Evolutionary conservation across 2,113 vertebrate species (phyloP).

Genomic region (Eublepharis macularius): DNA sequence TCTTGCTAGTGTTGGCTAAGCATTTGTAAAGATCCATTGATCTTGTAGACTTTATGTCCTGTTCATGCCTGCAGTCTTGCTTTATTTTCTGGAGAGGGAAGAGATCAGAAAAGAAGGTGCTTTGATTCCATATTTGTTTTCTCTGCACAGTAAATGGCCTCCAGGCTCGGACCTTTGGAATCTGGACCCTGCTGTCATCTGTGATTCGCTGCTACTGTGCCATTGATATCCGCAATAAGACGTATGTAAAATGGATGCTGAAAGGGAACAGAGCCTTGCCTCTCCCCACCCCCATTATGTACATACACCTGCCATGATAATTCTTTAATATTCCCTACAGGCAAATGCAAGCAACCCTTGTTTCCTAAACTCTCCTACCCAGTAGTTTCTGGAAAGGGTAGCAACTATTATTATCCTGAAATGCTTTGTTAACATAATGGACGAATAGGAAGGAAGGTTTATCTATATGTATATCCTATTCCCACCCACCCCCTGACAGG

Average conservation of each 20-base stretch:
- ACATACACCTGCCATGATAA: background rate
- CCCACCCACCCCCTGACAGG: too few relatives aligned
- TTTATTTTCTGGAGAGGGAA: background rate
- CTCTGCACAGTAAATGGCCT: conserved; percentile 89
- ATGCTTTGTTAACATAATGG: background rate
- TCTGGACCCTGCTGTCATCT: conserved; percentile 94
- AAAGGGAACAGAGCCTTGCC: background rate
- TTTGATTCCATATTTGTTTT: conserved; percentile 17
- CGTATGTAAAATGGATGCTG: conserved; percentile 74
- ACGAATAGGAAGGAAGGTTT: background rate
- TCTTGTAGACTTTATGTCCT: background rate
- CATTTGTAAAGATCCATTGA: background rate
- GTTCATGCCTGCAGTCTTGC: background rate
- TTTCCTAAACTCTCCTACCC: background rate
- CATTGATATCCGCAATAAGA: conserved; percentile 93
- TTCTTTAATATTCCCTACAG: background rate
- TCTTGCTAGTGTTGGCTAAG: background rate
- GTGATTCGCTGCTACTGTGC: conserved; percentile 93
- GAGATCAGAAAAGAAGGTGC: background rate
- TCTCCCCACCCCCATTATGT: background rate
- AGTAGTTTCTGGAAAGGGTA: background rate
- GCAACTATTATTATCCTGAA: background rate
- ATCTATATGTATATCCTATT: too few relatives aligned
- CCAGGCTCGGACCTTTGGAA: conserved; percentile 94
- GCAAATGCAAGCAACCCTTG: background rate